phyloP scores from a whole-genome alignment of 2,797 vertebrate species.

The Gallinago solitaria region DNA sequence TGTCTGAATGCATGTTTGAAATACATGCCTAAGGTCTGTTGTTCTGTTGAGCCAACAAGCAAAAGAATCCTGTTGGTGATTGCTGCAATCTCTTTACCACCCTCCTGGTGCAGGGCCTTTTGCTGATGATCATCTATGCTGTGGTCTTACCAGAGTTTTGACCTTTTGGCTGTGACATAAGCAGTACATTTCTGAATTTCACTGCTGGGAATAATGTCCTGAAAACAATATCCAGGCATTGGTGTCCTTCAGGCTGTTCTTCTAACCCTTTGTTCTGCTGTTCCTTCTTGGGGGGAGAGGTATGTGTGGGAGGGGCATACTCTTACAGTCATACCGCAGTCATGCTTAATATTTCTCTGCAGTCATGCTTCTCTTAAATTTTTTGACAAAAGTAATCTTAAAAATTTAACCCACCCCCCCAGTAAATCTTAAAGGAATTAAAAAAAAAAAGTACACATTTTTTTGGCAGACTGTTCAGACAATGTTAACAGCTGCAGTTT shows the following conservation, averaged over 20 bases:
- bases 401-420: not conserved
- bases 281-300: not conserved
- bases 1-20: not conserved
- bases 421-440: not conserved
- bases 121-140: not conserved
- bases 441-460: not conserved
- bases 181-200: slow-evolving; percentile 17
- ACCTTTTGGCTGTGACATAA: not conserved
- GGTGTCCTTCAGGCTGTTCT: not conserved
- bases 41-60: not conserved
- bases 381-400: not conserved
- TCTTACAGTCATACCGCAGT: not conserved
- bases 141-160: not conserved
- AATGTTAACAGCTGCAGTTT: slow-evolving; percentile 1
- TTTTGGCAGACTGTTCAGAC: not conserved
- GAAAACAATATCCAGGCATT: not conserved
- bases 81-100: not conserved
- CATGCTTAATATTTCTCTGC: not conserved
- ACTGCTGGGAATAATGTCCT: slow-evolving; percentile 34
- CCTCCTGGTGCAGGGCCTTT: not conserved
- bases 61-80: not conserved
- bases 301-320: not conserved
- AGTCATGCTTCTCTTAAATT: not conserved
- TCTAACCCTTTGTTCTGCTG: not conserved
- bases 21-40: not conserved